Conservation (phyloP, 23 tunicate genomes). For the Oikopleura albicans region DNA sequence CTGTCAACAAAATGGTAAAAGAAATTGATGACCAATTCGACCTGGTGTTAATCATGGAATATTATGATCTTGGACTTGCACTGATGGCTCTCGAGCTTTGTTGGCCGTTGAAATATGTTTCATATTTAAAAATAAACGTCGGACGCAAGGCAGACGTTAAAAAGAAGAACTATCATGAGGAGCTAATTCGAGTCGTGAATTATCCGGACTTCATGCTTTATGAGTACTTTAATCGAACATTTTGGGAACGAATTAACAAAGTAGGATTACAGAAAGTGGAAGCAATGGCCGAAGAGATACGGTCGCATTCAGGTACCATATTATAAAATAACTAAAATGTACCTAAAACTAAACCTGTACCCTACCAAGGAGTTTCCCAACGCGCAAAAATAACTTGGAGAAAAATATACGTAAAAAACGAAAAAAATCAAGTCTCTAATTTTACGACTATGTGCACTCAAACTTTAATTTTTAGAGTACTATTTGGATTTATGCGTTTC, state of each 20-base stretch:
- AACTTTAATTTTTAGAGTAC: too few relatives aligned
- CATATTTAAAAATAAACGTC: neutral
- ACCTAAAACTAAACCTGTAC: neutral
- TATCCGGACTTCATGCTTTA: slow-evolving; percentile 15
- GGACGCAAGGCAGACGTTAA: neutral
- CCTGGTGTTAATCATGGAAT: slow-evolving; percentile 12
- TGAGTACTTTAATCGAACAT: neutral
- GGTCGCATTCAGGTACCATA: neutral
- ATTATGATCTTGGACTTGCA: neutral
- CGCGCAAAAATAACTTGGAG: too few relatives aligned
- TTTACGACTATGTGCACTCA: too few relatives aligned
- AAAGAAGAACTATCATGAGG: neutral
- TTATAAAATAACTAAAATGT: neutral
- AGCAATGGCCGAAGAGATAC: neutral
- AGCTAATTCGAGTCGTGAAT: neutral
- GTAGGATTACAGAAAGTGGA: neutral
- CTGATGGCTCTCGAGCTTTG: neutral
- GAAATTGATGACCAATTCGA: neutral
- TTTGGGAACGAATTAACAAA: neutral
- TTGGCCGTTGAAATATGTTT: neutral
- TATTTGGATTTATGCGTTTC: neutral
- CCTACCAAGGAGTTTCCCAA: too few relatives aligned
- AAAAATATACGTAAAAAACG: too few relatives aligned
- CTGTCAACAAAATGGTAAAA: neutral
- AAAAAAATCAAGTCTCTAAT: too few relatives aligned